Percentiles rank a stretch among this genome's conserved stretches.
Evolutionary conservation across 2,797 vertebrate genomes (phyloP).

Genomic region (Sebastes cheni): DNA sequence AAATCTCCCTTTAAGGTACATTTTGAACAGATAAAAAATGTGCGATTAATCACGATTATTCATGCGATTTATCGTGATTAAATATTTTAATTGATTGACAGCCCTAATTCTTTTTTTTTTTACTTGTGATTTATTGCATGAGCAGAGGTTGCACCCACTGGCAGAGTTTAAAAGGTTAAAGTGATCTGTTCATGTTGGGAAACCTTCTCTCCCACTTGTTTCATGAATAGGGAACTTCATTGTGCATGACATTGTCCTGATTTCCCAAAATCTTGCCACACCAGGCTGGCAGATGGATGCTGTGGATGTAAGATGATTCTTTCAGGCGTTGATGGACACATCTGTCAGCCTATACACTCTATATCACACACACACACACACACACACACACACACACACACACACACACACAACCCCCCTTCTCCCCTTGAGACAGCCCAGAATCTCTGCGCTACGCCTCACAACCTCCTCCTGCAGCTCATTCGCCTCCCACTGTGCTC

Average conservation of each 20-base stretch:
- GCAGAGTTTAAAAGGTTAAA: background rate
- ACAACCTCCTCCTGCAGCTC: slow-evolving; percentile 38
- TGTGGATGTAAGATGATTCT: slow-evolving; percentile 66
- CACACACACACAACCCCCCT: slow-evolving; percentile 4
- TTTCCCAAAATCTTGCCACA: slow-evolving; percentile 6
- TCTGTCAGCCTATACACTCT: slow-evolving; percentile 55
- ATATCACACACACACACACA: slow-evolving; percentile 25
- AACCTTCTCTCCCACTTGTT: background rate
- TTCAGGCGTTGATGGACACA: slow-evolving; percentile 62
- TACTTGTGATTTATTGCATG: background rate
- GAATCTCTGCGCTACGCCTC: slow-evolving; percentile 26
- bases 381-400: slow-evolving; percentile 16
- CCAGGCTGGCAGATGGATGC: slow-evolving; percentile 64
- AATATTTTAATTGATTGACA: no score
- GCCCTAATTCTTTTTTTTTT: no score
- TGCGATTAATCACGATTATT: no score
- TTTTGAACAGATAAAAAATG: no score
- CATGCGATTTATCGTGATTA: no score
- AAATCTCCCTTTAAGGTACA: no score
- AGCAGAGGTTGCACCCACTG: background rate
- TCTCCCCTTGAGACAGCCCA: background rate
- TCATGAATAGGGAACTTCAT: background rate
- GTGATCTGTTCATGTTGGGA: background rate
- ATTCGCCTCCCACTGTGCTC: slow-evolving; percentile 64
- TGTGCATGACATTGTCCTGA: slow-evolving; percentile 20